Evolutionary conservation across 2,113 vertebrate species (phyloP).

Genomic region (Sprattus sprattus): DNA sequence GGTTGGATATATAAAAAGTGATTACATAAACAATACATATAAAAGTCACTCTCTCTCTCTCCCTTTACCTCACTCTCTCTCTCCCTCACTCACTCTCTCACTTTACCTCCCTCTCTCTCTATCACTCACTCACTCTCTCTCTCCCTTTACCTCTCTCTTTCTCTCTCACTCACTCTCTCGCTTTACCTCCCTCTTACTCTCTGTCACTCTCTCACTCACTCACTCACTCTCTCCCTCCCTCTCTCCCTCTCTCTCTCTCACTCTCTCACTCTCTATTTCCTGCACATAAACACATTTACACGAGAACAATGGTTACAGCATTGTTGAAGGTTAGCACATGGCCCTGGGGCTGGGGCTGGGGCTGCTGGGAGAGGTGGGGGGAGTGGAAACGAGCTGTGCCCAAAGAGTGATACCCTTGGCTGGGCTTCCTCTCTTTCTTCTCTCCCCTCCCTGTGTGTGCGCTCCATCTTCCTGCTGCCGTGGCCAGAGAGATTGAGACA

Average conservation of each 20-base stretch:
- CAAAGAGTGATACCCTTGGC: constrained; percentile 4
- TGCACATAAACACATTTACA: not conserved
- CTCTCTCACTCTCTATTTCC: not conserved
- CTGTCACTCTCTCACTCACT: not conserved
- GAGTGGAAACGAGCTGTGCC: not conserved
- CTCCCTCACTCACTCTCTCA: too few relatives aligned
- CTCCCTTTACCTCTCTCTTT: too few relatives aligned
- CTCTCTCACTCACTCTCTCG: too few relatives aligned
- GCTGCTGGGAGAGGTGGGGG: constrained; percentile 11
- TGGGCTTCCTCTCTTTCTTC: constrained; percentile 5
- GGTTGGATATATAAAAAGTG: too few relatives aligned
- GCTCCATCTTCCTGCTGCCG: constrained; percentile 5
- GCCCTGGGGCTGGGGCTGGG: not conserved
- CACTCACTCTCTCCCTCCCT: not conserved
- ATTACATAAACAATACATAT: too few relatives aligned
- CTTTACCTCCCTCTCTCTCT: too few relatives aligned
- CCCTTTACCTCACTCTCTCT: too few relatives aligned
- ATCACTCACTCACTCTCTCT: too few relatives aligned
- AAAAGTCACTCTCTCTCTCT: too few relatives aligned
- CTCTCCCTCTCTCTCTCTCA: not conserved
- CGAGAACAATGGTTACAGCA: not conserved
- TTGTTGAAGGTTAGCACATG: not conserved
- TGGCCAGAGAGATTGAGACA: not conserved
- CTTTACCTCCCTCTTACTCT: too few relatives aligned
- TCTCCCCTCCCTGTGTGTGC: not conserved